Percentiles rank a stretch among this genome's conserved stretches.
These are phyloP conservation scores for Cladopsammia gracilis DNA, from an alignment of 64 coral and sea anemone genomes.

Conservation along the genomic window DNA sequence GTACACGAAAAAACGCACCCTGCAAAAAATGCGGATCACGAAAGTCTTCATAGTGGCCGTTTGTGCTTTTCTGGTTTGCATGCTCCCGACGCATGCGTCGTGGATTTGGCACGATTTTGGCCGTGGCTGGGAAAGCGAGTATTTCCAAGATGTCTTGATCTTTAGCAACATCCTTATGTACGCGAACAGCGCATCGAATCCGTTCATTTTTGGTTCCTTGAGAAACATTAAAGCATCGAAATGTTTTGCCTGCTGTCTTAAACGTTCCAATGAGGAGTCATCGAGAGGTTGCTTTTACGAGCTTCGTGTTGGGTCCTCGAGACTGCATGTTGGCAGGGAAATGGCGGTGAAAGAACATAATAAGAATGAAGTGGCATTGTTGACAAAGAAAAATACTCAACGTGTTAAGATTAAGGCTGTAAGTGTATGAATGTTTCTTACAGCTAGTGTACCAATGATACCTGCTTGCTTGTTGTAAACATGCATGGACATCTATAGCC, in stretches of 20 bases:
- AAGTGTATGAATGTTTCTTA: background rate
- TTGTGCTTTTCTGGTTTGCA: constrained; percentile 83
- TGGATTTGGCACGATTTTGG: constrained; percentile 98
- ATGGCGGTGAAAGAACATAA: constrained; percentile 26
- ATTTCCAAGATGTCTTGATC: constrained; percentile 77
- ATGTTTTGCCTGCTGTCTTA: background rate
- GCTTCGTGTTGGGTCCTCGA: constrained; percentile 24
- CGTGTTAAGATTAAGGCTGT: background rate
- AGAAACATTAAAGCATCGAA: background rate
- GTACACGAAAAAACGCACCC: constrained; percentile 73
- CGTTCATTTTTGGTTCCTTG: constrained; percentile 88
- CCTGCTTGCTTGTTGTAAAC: too few species aligned
- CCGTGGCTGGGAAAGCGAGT: constrained; percentile 24
- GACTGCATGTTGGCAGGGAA: constrained; percentile 14
- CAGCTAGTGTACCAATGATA: background rate
- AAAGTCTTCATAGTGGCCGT: constrained; percentile 93
- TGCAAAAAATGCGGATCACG: constrained; percentile 87
- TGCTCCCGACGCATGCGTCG: constrained; percentile 88
- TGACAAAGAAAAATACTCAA: background rate
- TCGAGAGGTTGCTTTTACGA: constrained; percentile 13
- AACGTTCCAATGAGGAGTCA: background rate
- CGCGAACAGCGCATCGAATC: constrained; percentile 87
- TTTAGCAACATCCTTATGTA: constrained; percentile 94
- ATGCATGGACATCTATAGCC: too few species aligned
- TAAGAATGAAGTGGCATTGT: background rate